Evolutionary conservation across 2,888 invertebrate species (phyloP).

Genomic region (Acronicta alni): DNA sequence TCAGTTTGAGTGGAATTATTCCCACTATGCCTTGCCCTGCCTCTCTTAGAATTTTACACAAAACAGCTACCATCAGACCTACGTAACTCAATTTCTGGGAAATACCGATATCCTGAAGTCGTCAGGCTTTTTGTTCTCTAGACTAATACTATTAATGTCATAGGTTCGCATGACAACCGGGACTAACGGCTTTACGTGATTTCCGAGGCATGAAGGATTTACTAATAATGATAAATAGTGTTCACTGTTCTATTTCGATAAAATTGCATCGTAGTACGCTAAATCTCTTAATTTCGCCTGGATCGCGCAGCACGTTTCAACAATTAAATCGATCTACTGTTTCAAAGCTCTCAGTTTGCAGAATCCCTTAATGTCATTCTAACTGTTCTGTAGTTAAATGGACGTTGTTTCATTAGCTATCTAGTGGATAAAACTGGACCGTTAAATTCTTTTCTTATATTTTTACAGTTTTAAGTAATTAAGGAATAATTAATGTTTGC

Average conservation of each 20-base stretch:
- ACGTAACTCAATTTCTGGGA: no score
- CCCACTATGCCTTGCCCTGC: no score
- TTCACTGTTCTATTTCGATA: conserved; percentile 9
- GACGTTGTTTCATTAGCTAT: conserved; percentile 41
- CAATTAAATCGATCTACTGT: conserved; percentile 47
- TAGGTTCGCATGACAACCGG: conserved; percentile 22
- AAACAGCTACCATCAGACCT: no score
- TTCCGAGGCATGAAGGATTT: no score
- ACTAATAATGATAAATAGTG: background rate
- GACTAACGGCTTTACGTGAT: no score
- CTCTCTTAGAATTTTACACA: no score
- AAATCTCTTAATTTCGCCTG: conserved; percentile 41
- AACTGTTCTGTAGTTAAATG: conserved; percentile 47
- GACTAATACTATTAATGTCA: no score
- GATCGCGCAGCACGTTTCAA: conserved; percentile 37
- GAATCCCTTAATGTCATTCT: conserved; percentile 47
- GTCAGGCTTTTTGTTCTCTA: no score
- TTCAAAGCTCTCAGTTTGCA: conserved; percentile 37
- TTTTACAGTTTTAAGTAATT: conserved; percentile 10
- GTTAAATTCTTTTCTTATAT: conserved; percentile 24
- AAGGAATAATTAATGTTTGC: conserved; percentile 1
- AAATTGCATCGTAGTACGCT: conserved; percentile 19
- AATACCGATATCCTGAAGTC: no score
- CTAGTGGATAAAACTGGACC: conserved; percentile 29
- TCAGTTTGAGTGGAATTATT: no score